Evolutionary conservation across 2,113 vertebrate species (phyloP).

Genomic region (Butastur rufipennis): DNA sequence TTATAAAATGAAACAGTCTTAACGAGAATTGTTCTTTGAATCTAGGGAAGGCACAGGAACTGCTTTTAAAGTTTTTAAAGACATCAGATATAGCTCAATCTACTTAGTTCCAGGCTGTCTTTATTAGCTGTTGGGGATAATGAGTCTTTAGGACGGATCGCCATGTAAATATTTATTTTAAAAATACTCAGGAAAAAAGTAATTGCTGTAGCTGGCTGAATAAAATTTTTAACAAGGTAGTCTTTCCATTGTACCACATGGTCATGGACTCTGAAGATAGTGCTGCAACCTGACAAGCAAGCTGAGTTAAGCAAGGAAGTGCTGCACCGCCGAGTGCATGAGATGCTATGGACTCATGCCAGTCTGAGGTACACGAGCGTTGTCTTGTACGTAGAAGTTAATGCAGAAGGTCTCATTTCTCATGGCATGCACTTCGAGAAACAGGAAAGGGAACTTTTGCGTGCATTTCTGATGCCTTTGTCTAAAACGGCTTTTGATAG

Average conservation of each 20-base stretch:
- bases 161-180: neutral
- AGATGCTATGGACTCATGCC: fast-evolving
- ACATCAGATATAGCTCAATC: neutral
- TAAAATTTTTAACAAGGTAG: neutral
- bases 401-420: neutral
- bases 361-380: fast-evolving
- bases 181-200: neutral
- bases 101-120: neutral
- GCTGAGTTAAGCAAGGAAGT: fast-evolving
- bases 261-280: no score
- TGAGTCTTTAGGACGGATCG: neutral
- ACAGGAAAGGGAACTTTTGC: neutral
- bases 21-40: neutral
- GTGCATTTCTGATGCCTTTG: neutral
- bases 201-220: neutral
- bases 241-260: fast-evolving
- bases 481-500: neutral
- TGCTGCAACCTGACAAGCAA: neutral
- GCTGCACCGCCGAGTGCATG: fast-evolving
- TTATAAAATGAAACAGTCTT: neutral
- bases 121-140: neutral
- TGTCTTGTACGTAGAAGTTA: neutral
- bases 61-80: neutral
- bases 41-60: neutral
- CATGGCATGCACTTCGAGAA: fast-evolving